phyloP scores from a whole-genome alignment of 2,888 invertebrate species.

The Melitaea athalia region DNA sequence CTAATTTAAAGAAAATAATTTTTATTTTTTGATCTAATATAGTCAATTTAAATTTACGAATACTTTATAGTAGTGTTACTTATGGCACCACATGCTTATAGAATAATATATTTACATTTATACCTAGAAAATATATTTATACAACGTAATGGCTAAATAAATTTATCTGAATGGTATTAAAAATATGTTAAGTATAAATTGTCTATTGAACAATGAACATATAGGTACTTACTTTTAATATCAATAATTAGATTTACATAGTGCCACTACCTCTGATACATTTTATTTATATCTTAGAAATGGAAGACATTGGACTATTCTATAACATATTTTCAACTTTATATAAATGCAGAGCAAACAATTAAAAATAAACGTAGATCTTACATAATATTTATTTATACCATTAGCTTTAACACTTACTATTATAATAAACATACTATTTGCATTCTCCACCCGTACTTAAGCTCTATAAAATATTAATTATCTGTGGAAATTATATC shows the following conservation, averaged over 20 bases:
- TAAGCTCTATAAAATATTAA: conserved; percentile 45
- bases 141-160: conserved; percentile 22
- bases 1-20: conserved; percentile 24
- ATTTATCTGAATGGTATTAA: conserved; percentile 16
- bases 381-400: conserved; percentile 33
- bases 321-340: conserved; percentile 33
- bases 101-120: conserved; percentile 67
- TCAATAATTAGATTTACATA: conserved; percentile 15
- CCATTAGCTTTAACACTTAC: conserved; percentile 31
- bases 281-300: conserved; percentile 26
- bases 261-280: conserved; percentile 21
- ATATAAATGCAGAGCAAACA: conserved; percentile 35
- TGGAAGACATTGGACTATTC: conserved; percentile 48
- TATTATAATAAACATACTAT: conserved; percentile 39
- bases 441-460: conserved; percentile 62
- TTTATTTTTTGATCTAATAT: conserved; percentile 21
- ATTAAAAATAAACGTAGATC: conserved; percentile 39
- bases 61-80: conserved; percentile 70
- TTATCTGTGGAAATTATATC: conserved; percentile 70
- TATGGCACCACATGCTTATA: conserved; percentile 81
- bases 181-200: conserved; percentile 22
- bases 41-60: conserved; percentile 47
- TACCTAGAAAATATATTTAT: conserved; percentile 26
- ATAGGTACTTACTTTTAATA: conserved; percentile 16
- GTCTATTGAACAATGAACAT: conserved; percentile 18